These are phyloP conservation scores for Pseudonaja textilis DNA, from an alignment of 2,113 vertebrate genomes.

Conservation along the genomic window DNA sequence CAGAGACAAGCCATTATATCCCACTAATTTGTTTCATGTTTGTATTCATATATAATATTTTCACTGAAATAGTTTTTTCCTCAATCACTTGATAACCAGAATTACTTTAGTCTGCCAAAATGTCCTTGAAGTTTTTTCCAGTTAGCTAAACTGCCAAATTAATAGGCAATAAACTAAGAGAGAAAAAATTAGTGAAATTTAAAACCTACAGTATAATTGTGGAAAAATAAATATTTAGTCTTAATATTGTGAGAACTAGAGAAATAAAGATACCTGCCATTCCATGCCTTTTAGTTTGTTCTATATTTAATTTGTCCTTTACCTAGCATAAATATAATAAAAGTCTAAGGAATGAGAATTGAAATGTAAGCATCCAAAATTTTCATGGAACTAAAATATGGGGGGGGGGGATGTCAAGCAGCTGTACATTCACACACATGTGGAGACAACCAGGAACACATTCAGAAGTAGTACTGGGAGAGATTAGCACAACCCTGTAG, in stretches of 20 bases:
- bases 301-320: not conserved
- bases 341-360: not conserved
- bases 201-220: not conserved
- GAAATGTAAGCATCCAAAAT: not conserved
- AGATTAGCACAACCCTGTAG: not conserved
- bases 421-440: not conserved
- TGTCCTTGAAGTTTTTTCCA: constrained; percentile 32
- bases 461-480: not conserved
- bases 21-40: constrained; percentile 39
- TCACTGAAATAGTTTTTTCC: constrained; percentile 53
- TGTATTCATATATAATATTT: constrained; percentile 33
- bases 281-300: not conserved
- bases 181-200: not conserved
- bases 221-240: not conserved
- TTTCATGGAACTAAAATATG: not conserved
- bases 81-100: constrained; percentile 45
- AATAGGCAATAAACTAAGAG: constrained; percentile 36
- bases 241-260: not conserved
- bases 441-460: not conserved
- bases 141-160: constrained; percentile 30
- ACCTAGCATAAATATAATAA: not conserved
- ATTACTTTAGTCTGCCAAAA: constrained; percentile 37
- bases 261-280: not conserved
- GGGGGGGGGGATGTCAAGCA: not conserved
- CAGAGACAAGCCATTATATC: constrained; percentile 23